phyloP scores from a whole-genome alignment of 2,797 vertebrate species.

The Loris lydekkerianus region DNA sequence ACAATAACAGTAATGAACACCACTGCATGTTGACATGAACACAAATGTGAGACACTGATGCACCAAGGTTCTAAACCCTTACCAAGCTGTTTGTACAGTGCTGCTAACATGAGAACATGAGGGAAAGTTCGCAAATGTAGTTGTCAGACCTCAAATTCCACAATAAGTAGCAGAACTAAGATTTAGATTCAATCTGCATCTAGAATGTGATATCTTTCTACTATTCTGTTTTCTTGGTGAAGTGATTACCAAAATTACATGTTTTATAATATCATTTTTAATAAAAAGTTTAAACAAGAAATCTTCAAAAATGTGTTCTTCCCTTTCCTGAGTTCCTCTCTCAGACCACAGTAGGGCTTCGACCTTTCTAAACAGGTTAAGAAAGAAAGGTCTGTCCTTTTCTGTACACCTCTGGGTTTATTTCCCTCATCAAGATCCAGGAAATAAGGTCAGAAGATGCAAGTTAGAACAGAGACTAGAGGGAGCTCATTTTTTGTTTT shows the following conservation, averaged over 20 bases:
- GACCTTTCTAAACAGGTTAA: not conserved
- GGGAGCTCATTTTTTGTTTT: not conserved
- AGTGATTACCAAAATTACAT: not conserved
- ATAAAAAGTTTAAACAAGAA: not conserved
- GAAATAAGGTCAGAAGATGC: not conserved
- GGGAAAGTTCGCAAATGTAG: no score
- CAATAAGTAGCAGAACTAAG: not conserved
- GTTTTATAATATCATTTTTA: not conserved
- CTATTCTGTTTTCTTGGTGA: not conserved
- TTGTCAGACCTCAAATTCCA: not conserved
- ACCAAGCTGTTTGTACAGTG: no score
- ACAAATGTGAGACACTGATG: no score
- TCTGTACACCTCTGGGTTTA: not conserved
- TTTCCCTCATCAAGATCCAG: not conserved
- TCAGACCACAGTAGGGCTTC: not conserved
- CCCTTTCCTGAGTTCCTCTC: not conserved
- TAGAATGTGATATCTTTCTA: not conserved
- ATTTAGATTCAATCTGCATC: not conserved
- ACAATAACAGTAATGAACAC: no score
- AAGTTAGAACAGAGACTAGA: not conserved
- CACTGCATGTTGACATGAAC: no score
- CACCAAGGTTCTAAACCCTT: no score
- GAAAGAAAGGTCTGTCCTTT: not conserved
- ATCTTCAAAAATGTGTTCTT: not conserved
- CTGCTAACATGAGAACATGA: no score